Evolutionary conservation across 2,888 invertebrate species (phyloP), one percentile per base, ranked within the genome.

Genomic region (Drosophila cyrtoloma): DNA sequence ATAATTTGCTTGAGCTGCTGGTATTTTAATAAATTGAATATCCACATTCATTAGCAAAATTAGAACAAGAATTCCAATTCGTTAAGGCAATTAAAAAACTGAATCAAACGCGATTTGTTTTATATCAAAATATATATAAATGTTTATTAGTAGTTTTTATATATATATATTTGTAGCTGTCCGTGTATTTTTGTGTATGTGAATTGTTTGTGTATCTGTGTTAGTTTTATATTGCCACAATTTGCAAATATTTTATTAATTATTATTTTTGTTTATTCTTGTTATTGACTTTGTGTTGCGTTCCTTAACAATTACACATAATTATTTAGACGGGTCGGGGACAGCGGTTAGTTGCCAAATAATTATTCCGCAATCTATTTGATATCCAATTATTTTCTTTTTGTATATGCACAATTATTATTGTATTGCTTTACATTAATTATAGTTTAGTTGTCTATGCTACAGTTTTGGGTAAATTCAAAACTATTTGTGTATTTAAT

Each of bases 111-210:
- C 67, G 16, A 35, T 55, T 66, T 58, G 59, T 52, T 79, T 89
- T 89, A 74, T 84, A 84, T 84, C 86, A 84, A 84, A 84, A 84
- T 84, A 84, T 86, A 81, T 78, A 84, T 89, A 84, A 78, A 89
- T 89, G 74, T 84, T 89, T 84, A 84, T 84, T 84, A 84, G 89
- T 85, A 71, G 66, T 81, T 84, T 72, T 35, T 66, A 67, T 75
- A 61, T 65, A 70, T 60, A 59, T 77, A 53, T 70, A 35, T 53
- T 7, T 67, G 32, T 42, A 39, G 50, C 32, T 64, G 33, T 44
- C 9, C 16, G 42, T 64, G 32, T 59, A 9, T 26, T 50, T 28
- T 19, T 60, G n/a, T 70, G 9, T 52, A 3, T 57, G 35, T 58
- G 28, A 47, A 47, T 47, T 26, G 9, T 22, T 28, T 33, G n/a